phyloP scores from a whole-genome alignment of 1,140 invertebrate genomes.

The Formica exsecta region DNA sequence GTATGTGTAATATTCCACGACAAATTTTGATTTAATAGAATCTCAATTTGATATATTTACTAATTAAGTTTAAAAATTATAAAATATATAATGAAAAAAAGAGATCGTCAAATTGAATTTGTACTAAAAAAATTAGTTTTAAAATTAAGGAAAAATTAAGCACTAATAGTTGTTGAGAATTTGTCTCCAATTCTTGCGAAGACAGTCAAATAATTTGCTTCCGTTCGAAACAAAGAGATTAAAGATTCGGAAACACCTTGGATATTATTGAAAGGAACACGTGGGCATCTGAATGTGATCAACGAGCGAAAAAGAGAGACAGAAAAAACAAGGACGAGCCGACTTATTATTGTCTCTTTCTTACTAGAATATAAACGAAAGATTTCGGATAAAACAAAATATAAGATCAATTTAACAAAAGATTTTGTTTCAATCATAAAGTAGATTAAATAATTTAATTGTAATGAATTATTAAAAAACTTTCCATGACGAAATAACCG shows the following conservation, averaged over 20 bases:
- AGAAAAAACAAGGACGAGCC: neutral
- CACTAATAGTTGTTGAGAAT: neutral
- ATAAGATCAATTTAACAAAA: neutral
- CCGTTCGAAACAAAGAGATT: slow-evolving; percentile 1
- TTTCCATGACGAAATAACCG: neutral
- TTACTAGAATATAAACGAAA: slow-evolving; percentile 14
- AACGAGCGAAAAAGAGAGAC: neutral
- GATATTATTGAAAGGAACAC: neutral
- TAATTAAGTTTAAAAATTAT: neutral
- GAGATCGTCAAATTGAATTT: neutral
- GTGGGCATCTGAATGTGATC: slow-evolving; percentile 8
- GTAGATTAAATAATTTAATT: slow-evolving; percentile 3
- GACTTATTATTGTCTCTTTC: neutral
- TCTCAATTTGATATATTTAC: neutral
- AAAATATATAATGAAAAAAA: neutral
- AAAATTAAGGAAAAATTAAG: neutral
- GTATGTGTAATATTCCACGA: neutral
- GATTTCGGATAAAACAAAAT: neutral
- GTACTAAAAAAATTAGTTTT: neutral
- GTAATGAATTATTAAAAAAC: neutral
- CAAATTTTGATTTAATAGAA: neutral
- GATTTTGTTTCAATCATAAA: neutral
- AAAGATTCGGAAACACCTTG: neutral
- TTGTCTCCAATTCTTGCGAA: neutral
- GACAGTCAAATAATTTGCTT: neutral